phyloP scores from a whole-genome alignment of 1,140 invertebrate species.

The Brevipalpus yothersi region DNA sequence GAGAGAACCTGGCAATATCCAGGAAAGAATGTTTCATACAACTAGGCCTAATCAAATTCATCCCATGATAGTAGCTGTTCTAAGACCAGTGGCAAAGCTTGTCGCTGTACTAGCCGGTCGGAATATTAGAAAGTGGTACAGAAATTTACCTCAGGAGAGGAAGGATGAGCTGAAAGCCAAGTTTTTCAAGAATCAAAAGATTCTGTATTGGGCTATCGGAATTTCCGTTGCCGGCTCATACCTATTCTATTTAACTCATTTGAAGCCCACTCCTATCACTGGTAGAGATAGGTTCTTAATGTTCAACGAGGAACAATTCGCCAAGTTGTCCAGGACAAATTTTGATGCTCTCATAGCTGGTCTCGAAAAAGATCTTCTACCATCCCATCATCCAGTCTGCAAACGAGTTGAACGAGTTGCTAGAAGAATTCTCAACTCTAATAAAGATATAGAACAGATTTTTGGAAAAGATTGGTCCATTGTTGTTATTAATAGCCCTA shows the following conservation, averaged over 20 bases:
- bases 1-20: too few relatives aligned
- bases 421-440: slow-evolving; percentile 21
- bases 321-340: slow-evolving; percentile 20
- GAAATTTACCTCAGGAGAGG: slow-evolving; percentile 18
- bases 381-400: slow-evolving; percentile 18
- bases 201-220: not conserved
- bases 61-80: not conserved
- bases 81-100: not conserved
- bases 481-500: slow-evolving; percentile 21
- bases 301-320: slow-evolving; percentile 24
- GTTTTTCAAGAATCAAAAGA: slow-evolving; percentile 16
- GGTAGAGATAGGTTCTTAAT: slow-evolving; percentile 26
- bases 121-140: slow-evolving; percentile 25
- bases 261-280: slow-evolving; percentile 27
- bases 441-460: slow-evolving; percentile 23
- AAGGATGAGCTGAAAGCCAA: slow-evolving; percentile 14
- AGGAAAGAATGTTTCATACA: not conserved
- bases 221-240: slow-evolving; percentile 2
- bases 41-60: not conserved
- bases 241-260: slow-evolving; percentile 24
- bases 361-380: slow-evolving; percentile 19
- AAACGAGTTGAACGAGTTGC: slow-evolving; percentile 18
- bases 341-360: slow-evolving; percentile 17
- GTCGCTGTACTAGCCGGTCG: slow-evolving; percentile 7
- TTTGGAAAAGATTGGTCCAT: slow-evolving; percentile 24